phyloP scores from a whole-genome alignment of 2,888 invertebrate genomes.

The Cephus sareptanus region DNA sequence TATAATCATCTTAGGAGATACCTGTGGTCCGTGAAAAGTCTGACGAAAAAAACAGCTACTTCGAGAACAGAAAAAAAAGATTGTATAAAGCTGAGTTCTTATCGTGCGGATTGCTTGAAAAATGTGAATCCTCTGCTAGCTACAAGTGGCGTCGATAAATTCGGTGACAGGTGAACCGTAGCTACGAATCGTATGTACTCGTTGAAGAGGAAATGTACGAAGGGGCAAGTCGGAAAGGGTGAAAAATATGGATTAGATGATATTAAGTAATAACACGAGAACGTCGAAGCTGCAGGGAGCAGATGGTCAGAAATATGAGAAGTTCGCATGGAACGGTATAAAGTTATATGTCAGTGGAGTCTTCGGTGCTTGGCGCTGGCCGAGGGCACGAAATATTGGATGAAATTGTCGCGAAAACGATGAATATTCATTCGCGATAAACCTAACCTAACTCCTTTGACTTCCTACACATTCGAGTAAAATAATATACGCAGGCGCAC shows the following conservation, averaged over 20 bases:
- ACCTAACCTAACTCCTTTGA: neutral
- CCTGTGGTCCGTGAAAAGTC: neutral
- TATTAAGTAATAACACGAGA: constrained; percentile 45
- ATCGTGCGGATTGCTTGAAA: neutral
- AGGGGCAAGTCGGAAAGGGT: constrained; percentile 4
- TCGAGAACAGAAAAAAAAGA: neutral
- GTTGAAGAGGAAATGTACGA: neutral
- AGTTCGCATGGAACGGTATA: constrained; percentile 33
- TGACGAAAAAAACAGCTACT: neutral
- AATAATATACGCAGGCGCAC: neutral
- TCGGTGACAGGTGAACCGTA: neutral
- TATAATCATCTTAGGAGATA: neutral
- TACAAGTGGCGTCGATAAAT: neutral
- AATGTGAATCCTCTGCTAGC: neutral
- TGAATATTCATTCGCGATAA: neutral
- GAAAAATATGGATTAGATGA: constrained; percentile 41
- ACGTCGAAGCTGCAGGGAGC: constrained; percentile 33
- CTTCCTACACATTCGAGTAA: neutral
- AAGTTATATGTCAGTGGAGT: neutral
- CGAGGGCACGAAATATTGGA: neutral
- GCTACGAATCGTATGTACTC: neutral
- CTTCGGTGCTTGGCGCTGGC: neutral
- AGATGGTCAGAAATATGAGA: constrained; percentile 51
- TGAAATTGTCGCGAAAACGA: neutral
- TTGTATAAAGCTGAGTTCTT: neutral